Evolutionary conservation across 2,797 vertebrate species (phyloP).

Genomic region (Sarcoramphus papa): DNA sequence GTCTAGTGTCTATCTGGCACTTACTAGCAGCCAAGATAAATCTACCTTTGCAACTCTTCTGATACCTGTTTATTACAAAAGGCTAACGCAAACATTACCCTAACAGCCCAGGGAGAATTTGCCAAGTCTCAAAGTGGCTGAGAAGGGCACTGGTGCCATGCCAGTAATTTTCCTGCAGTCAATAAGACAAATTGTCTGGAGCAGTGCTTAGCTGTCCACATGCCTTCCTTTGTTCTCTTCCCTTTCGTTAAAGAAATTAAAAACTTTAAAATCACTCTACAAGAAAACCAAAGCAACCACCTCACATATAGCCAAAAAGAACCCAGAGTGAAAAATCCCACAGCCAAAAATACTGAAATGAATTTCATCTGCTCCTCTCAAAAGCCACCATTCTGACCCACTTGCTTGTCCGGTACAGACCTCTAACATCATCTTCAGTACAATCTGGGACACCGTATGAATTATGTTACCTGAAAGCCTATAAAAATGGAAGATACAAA

Average conservation of each 20-base stretch:
- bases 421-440: neutral
- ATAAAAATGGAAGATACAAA: neutral
- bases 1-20: no score
- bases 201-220: neutral
- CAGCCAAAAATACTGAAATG: neutral
- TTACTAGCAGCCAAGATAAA: neutral
- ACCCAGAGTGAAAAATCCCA: neutral
- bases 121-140: neutral
- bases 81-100: neutral
- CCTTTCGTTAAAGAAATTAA: neutral
- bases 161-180: conserved; percentile 6
- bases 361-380: neutral
- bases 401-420: neutral
- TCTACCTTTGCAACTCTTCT: neutral
- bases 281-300: neutral
- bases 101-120: neutral
- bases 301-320: neutral
- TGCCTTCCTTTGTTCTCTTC: neutral
- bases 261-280: neutral
- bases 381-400: neutral
- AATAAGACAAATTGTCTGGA: neutral
- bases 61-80: neutral
- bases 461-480: neutral
- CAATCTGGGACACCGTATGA: neutral
- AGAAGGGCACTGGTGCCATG: neutral